A percentile compares a stretch with the other conserved stretches of the same genome.
These are phyloP conservation scores for Chaetoderma sp. DNA, from an alignment of 2,888 invertebrate species.

Conservation along the genomic window DNA sequence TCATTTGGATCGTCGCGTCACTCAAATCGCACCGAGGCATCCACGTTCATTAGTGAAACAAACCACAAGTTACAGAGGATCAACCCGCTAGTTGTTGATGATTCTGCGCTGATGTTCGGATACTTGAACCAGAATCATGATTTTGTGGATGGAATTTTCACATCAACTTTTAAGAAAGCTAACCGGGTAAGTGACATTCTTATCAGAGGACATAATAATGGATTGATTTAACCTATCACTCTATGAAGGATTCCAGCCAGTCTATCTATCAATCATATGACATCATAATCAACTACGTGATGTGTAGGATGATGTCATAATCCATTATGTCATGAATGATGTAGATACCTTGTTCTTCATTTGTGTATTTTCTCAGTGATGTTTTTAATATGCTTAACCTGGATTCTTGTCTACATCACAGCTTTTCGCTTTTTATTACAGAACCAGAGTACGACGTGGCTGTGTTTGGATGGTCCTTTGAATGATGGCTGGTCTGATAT, in stretches of 20 bases:
- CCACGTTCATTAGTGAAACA: slow-evolving; percentile 46
- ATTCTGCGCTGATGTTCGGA: slow-evolving; percentile 65
- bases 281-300: too few species aligned
- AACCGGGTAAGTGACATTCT: slow-evolving; percentile 55
- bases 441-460: slow-evolving; percentile 68
- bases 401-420: too few species aligned
- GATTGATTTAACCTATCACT: neutral
- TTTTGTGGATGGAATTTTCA: slow-evolving; percentile 69
- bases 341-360: neutral
- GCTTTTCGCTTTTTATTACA: too few species aligned
- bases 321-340: too few species aligned
- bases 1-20: slow-evolving; percentile 51
- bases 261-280: too few species aligned
- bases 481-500: slow-evolving; percentile 65
- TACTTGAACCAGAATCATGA: slow-evolving; percentile 62
- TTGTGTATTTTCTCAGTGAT: too few species aligned
- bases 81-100: slow-evolving; percentile 67
- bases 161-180: slow-evolving; percentile 67
- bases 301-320: too few species aligned
- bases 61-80: slow-evolving; percentile 66
- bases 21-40: slow-evolving; percentile 45
- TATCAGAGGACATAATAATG: too few species aligned
- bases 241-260: neutral
- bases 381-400: too few species aligned
- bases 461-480: slow-evolving; percentile 66